A percentile compares a stretch with the other conserved stretches of the same genome.
Conservation (phyloP, 2,797 vertebrate genomes). For the Acipenser oxyrinchus region DNA sequence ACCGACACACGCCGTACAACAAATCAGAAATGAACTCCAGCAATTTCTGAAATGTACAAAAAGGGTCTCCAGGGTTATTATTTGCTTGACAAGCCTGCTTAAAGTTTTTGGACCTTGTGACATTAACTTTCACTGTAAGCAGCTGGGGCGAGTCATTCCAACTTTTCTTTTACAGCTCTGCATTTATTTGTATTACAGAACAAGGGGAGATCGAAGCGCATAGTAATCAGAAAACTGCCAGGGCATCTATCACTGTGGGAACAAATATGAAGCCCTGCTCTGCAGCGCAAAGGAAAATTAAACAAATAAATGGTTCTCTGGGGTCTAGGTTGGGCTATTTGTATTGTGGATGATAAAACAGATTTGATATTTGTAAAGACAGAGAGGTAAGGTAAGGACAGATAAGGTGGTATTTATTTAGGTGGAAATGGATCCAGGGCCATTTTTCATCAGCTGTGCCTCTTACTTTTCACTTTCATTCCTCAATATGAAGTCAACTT, state of each 20-base stretch:
- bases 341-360: conserved; percentile 56
- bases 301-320: conserved; percentile 36
- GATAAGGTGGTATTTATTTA: conserved; percentile 25
- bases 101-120: background rate
- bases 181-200: conserved; percentile 71
- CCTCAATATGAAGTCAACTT: conserved; percentile 19
- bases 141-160: conserved; percentile 19
- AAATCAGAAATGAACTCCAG: too few relatives aligned
- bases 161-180: conserved; percentile 35
- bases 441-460: conserved; percentile 30
- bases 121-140: conserved; percentile 13
- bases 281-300: conserved; percentile 26
- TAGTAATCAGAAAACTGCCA: conserved; percentile 69
- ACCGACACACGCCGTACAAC: too few relatives aligned
- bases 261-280: conserved; percentile 57
- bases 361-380: conserved; percentile 54
- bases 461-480: conserved; percentile 20
- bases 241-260: conserved; percentile 65
- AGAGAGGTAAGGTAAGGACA: conserved; percentile 43
- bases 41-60: too few relatives aligned
- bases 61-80: too few relatives aligned
- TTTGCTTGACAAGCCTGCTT: too few relatives aligned
- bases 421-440: conserved; percentile 18
- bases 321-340: conserved; percentile 27
- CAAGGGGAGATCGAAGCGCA: conserved; percentile 60